These are phyloP conservation scores for Labeo catla DNA, from an alignment of 2,113 vertebrate species.

Conservation along the genomic window DNA sequence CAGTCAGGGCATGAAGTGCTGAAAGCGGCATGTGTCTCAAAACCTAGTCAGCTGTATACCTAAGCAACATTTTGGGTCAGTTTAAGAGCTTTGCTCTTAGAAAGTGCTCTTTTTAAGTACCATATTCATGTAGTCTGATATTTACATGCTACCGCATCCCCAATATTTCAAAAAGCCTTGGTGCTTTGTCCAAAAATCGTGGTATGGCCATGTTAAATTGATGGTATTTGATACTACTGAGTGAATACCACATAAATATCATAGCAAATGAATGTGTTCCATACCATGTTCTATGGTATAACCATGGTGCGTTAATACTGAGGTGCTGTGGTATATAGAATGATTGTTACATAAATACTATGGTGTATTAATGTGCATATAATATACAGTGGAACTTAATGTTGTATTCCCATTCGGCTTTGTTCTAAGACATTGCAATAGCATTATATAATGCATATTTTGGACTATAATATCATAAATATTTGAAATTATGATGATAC, in stretches of 20 bases:
- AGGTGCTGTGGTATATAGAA: neutral
- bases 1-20: slow-evolving; percentile 76
- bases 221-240: neutral
- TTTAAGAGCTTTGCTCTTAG: neutral
- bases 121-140: neutral
- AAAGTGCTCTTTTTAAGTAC: neutral
- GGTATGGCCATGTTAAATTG: neutral
- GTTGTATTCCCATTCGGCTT: too few species aligned
- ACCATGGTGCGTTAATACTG: too few species aligned
- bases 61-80: neutral
- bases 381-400: too few species aligned
- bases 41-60: neutral
- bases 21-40: neutral
- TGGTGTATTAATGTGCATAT: neutral
- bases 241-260: too few species aligned
- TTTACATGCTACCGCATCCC: neutral
- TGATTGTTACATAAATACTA: neutral
- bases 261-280: neutral
- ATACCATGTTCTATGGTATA: too few species aligned
- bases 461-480: neutral
- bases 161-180: too few species aligned
- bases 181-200: neutral
- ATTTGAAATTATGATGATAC: neutral
- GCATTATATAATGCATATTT: neutral
- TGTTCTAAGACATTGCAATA: too few species aligned